A percentile compares a stretch with the other conserved stretches of the same genome.
These are phyloP conservation scores for Hoplostethus atlanticus DNA, from an alignment of 2,797 vertebrate species.

Conservation along the genomic window DNA sequence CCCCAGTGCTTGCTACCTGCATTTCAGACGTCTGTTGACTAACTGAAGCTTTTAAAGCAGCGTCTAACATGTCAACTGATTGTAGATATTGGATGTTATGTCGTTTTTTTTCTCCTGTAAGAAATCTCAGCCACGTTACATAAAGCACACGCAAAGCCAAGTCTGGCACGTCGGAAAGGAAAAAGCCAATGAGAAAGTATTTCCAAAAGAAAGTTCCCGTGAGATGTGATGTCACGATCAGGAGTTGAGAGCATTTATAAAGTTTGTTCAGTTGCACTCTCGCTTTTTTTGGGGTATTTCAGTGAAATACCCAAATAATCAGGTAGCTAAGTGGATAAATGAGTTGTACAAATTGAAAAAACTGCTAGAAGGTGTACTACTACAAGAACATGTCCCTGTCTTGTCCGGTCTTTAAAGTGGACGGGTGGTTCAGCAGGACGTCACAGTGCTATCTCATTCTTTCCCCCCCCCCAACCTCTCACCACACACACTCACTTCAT, in stretches of 20 bases:
- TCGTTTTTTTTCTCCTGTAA: conserved; percentile 2
- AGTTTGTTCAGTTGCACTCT: too few relatives aligned
- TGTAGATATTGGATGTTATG: conserved; percentile 17
- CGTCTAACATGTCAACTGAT: conserved; percentile 51
- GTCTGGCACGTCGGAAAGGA: neutral
- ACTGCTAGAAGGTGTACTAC: too few relatives aligned
- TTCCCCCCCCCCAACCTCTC: conserved; percentile 31
- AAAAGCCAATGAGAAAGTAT: neutral
- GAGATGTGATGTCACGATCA: neutral
- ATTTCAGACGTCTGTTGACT: conserved; percentile 52
- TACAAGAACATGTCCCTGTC: too few relatives aligned
- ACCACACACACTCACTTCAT: conserved; percentile 44
- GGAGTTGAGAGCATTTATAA: neutral
- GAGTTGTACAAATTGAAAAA: too few relatives aligned
- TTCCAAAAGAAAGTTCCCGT: neutral
- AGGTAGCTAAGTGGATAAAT: too few relatives aligned
- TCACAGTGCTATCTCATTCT: conserved; percentile 31
- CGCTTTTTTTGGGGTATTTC: too few relatives aligned
- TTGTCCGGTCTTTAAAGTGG: too few relatives aligned
- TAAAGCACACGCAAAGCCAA: neutral
- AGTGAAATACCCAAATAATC: neutral
- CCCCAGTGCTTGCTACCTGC: conserved; percentile 60
- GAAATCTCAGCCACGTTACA: neutral
- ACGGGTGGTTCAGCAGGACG: conserved; percentile 9
- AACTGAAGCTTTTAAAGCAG: conserved; percentile 49